Evolutionary conservation across 1,140 invertebrate species (phyloP).

Genomic region (Drosophila rufa): DNA sequence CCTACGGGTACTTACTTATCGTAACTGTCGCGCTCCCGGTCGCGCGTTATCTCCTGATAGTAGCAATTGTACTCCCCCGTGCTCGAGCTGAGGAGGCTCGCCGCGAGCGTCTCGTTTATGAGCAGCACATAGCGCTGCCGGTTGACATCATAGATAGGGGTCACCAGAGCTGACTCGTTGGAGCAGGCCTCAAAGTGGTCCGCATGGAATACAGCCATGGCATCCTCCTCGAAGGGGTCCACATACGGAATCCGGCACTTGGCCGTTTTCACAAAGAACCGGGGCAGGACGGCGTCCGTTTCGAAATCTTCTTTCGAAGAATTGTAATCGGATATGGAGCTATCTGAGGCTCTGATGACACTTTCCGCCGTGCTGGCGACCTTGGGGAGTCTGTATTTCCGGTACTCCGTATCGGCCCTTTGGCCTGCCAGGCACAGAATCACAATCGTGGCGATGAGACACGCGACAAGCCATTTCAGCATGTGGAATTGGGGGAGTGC

Average conservation of each 20-base stretch:
- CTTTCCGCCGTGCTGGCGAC: not conserved
- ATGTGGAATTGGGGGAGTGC: slow-evolving; percentile 1
- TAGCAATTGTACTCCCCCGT: slow-evolving; percentile 62
- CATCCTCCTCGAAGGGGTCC: slow-evolving; percentile 54
- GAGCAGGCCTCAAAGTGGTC: slow-evolving; percentile 49
- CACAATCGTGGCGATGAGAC: slow-evolving; percentile 9
- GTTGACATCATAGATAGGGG: slow-evolving; percentile 50
- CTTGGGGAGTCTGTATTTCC: not conserved
- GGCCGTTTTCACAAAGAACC: slow-evolving; percentile 47
- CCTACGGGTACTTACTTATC: slow-evolving; percentile 40
- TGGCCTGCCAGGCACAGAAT: not conserved
- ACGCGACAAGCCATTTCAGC: slow-evolving; percentile 15
- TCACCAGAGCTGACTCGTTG: slow-evolving; percentile 60
- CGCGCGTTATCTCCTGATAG: slow-evolving; percentile 59
- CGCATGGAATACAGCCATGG: slow-evolving; percentile 25
- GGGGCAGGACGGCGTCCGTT: not conserved
- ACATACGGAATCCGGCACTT: slow-evolving; percentile 65
- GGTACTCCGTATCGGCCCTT: not conserved
- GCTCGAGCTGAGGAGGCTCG: slow-evolving; percentile 39
- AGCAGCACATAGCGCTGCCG: slow-evolving; percentile 46
- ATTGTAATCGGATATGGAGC: not conserved
- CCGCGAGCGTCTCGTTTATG: slow-evolving; percentile 52
- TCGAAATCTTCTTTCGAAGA: not conserved
- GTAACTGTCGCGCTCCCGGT: slow-evolving; percentile 42
- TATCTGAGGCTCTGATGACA: not conserved